These are phyloP conservation scores for Hipposideros armiger DNA, from an alignment of 2,113 vertebrate genomes.

Conservation along the genomic window DNA sequence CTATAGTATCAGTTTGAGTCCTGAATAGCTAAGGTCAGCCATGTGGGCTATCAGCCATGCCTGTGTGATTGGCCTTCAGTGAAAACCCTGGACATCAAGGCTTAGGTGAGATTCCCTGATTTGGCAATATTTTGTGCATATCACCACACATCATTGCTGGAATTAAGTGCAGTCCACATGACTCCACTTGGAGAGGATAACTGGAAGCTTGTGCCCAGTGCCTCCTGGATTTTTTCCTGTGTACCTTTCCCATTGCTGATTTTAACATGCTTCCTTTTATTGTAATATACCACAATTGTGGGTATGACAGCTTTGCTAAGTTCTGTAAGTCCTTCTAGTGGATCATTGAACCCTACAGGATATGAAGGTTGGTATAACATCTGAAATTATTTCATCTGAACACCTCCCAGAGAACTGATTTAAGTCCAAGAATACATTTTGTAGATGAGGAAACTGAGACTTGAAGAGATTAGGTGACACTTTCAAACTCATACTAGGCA, in stretches of 20 bases:
- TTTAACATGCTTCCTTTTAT: neutral
- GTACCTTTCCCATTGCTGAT: neutral
- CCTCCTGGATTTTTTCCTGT: neutral
- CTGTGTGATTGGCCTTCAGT: neutral
- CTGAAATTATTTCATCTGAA: neutral
- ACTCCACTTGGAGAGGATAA: neutral
- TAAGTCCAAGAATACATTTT: neutral
- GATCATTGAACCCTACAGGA: neutral
- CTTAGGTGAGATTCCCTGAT: neutral
- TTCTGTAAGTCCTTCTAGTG: neutral
- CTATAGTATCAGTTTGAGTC: neutral
- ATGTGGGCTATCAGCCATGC: neutral
- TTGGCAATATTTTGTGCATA: neutral
- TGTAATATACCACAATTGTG: neutral
- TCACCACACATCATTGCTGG: neutral
- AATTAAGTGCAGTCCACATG: neutral
- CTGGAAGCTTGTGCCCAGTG: neutral
- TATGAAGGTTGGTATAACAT: neutral
- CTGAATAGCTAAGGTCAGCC: neutral
- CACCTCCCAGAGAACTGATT: neutral
- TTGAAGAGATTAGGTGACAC: neutral
- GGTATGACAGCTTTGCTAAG: neutral
- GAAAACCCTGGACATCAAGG: neutral
- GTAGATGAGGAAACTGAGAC: neutral
- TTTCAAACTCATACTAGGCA: neutral